phyloP scores from a whole-genome alignment of 35 echinoderm and acorn worm genomes.

The Heliocidaris erythrogramma region DNA sequence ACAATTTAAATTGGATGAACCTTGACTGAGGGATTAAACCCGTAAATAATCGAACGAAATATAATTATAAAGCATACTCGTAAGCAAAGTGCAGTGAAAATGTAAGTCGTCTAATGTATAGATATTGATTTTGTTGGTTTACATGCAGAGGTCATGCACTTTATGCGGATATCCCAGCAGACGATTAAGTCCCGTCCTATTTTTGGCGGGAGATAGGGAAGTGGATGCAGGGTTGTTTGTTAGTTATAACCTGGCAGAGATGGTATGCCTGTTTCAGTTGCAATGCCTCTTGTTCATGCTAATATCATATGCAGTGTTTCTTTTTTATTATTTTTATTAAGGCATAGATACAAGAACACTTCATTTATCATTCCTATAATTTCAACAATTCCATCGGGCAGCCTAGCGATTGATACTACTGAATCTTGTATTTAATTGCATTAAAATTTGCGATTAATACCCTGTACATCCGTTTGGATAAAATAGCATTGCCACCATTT shows the following conservation, averaged over 20 bases:
- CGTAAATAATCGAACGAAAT: background rate
- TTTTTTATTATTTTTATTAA: background rate
- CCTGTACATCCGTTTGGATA: too few relatives aligned
- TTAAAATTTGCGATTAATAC: too few relatives aligned
- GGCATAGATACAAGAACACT: background rate
- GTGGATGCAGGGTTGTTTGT: background rate
- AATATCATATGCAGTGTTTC: background rate
- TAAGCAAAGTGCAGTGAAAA: background rate
- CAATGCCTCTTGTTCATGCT: background rate
- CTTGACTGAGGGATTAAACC: background rate
- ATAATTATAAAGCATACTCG: background rate
- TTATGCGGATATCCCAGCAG: background rate
- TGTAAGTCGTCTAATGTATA: background rate
- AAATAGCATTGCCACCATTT: too few relatives aligned
- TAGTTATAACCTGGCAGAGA: background rate
- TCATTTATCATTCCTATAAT: too few relatives aligned
- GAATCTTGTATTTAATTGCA: too few relatives aligned
- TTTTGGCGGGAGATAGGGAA: background rate
- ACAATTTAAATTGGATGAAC: background rate
- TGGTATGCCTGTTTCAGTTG: too few relatives aligned
- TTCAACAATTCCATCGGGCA: too few relatives aligned
- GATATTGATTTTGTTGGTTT: background rate
- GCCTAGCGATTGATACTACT: too few relatives aligned
- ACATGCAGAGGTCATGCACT: background rate
- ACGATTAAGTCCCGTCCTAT: background rate